Evolutionary conservation across 2,797 vertebrate species (phyloP).

Genomic region (Poecilia wingei): DNA sequence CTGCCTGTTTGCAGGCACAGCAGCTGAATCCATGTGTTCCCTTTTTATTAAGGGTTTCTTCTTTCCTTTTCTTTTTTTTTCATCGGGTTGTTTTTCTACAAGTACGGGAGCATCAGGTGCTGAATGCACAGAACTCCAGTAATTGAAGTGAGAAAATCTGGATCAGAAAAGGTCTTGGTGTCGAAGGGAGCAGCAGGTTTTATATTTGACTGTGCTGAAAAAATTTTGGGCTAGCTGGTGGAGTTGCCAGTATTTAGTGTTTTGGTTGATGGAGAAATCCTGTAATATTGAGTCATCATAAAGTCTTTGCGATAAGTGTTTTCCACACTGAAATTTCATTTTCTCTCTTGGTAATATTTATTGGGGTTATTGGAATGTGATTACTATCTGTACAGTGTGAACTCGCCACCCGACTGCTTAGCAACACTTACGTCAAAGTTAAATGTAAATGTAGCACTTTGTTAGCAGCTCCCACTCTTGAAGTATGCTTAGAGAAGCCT

Average conservation of each 20-base stretch:
- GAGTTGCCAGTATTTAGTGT: slow-evolving; percentile 21
- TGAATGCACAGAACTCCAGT: slow-evolving; percentile 16
- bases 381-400: slow-evolving; percentile 29
- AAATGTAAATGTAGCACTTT: slow-evolving; percentile 50
- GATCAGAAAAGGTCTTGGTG: slow-evolving; percentile 34
- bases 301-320: slow-evolving; percentile 18
- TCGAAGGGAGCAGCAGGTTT: slow-evolving; percentile 42
- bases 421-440: slow-evolving; percentile 50
- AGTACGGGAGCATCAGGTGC: slow-evolving; percentile 54
- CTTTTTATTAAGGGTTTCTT: slow-evolving; percentile 19
- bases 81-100: slow-evolving; percentile 12
- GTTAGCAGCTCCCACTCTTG: slow-evolving; percentile 47
- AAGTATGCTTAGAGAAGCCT: slow-evolving; percentile 27
- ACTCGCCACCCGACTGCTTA: slow-evolving; percentile 30
- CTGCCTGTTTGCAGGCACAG: slow-evolving; percentile 7
- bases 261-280: slow-evolving; percentile 14
- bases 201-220: slow-evolving; percentile 30
- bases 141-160: slow-evolving; percentile 16
- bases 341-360: slow-evolving; percentile 13
- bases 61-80: slow-evolving; percentile 3
- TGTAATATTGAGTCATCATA: slow-evolving; percentile 9
- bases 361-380: slow-evolving; percentile 16
- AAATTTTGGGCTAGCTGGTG: slow-evolving; percentile 4
- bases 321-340: not conserved
- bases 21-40: slow-evolving; percentile 12